These are phyloP conservation scores for Siderastrea siderea DNA, from an alignment of 92 coral and sea anemone genomes.

Conservation along the genomic window DNA sequence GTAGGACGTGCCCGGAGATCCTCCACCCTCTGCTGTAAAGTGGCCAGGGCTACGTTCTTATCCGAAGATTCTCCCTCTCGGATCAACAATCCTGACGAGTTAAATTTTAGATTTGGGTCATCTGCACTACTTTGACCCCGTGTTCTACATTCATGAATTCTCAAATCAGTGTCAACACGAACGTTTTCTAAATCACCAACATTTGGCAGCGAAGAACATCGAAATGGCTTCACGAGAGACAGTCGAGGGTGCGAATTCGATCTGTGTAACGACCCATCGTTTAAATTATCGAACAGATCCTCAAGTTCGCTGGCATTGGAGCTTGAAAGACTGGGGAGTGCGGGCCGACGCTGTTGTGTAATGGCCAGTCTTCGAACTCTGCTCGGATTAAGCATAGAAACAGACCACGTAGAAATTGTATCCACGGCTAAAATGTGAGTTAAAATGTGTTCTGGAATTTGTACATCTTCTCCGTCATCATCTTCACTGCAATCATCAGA, in stretches of 20 bases:
- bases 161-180: conserved; percentile 81
- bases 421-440: conserved; percentile 75
- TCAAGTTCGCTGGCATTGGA: conserved; percentile 73
- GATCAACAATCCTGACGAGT: conserved; percentile 13
- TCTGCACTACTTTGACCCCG: conserved; percentile 23
- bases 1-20: conserved; percentile 80
- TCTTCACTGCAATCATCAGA: conserved; percentile 80
- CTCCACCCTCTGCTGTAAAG: conserved; percentile 78
- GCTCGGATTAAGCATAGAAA: conserved; percentile 96
- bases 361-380: conserved; percentile 84
- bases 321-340: conserved; percentile 53
- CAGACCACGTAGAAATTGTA: conserved; percentile 88
- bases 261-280: conserved; percentile 68
- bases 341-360: conserved; percentile 35
- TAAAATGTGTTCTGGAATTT: conserved; percentile 75
- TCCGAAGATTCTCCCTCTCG: conserved; percentile 13
- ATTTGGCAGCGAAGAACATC: conserved; percentile 88
- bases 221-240: conserved; percentile 76
- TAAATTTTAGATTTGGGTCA: conserved; percentile 5
- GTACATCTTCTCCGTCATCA: conserved; percentile 75
- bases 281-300: conserved; percentile 68
- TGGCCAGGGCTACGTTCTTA: conserved; percentile 1
- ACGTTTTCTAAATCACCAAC: conserved; percentile 83
- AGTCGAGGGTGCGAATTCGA: conserved; percentile 92
- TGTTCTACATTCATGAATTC: conserved; percentile 30